Conservation (phyloP, 2,113 vertebrate genomes). For the Acanthochromis polyacanthus region DNA sequence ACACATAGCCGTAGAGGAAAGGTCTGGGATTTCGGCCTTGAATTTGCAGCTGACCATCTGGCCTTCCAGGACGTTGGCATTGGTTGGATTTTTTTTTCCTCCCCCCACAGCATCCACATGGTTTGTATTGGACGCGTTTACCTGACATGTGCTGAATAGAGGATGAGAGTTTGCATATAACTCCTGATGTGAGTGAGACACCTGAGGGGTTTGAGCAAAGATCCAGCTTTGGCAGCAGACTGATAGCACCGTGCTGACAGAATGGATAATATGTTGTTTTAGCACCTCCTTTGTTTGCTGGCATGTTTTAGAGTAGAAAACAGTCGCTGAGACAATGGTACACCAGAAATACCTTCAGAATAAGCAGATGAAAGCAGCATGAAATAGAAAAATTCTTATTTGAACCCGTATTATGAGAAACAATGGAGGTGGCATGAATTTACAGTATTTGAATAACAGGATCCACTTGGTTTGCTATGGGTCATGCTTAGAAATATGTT, state of each 20-base stretch:
- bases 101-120: slow-evolving; percentile 9
- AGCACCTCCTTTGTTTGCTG: slow-evolving; percentile 8
- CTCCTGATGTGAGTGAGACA: slow-evolving; percentile 24
- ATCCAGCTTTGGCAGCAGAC: slow-evolving; percentile 18
- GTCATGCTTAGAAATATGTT: slow-evolving; percentile 35
- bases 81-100: slow-evolving; percentile 8
- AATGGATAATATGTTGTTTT: slow-evolving; percentile 23
- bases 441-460: slow-evolving; percentile 26
- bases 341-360: slow-evolving; percentile 34
- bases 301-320: slow-evolving; percentile 41
- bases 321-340: slow-evolving; percentile 21
- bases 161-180: slow-evolving; percentile 13
- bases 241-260: slow-evolving; percentile 38
- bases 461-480: slow-evolving; percentile 13
- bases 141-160: slow-evolving; percentile 33
- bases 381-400: slow-evolving; percentile 50
- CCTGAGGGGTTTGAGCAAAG: slow-evolving; percentile 26
- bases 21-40: slow-evolving; percentile 65
- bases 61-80: slow-evolving; percentile 53
- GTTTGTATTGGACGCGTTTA: slow-evolving; percentile 27
- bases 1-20: slow-evolving; percentile 56
- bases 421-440: slow-evolving; percentile 8
- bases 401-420: not conserved
- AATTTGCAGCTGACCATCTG: slow-evolving; percentile 78
- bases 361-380: slow-evolving; percentile 43